Evolutionary conservation across 2,113 vertebrate species (phyloP).

Genomic region (Irena cyanogastra): DNA sequence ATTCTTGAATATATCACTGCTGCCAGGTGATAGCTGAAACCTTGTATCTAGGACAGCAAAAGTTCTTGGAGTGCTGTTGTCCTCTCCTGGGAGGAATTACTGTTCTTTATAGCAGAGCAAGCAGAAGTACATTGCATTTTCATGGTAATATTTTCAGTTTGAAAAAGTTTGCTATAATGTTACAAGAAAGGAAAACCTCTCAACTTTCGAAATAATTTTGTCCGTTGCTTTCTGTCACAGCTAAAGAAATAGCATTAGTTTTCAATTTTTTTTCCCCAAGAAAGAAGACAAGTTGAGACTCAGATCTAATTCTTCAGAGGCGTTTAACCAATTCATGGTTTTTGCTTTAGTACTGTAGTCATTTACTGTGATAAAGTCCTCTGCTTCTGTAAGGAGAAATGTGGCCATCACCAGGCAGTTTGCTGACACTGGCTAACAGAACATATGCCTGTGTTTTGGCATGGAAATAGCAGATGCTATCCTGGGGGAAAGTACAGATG

Average conservation of each 20-base stretch:
- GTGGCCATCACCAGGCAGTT: not conserved
- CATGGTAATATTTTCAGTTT: not conserved
- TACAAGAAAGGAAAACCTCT: not conserved
- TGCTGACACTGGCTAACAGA: conserved; percentile 25
- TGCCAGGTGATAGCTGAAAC: not conserved
- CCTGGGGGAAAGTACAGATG: not conserved
- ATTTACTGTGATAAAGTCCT: not conserved
- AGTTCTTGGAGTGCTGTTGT: not conserved
- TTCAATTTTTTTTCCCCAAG: not conserved
- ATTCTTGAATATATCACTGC: not conserved
- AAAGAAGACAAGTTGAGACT: not conserved
- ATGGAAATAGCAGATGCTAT: not conserved
- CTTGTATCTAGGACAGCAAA: not conserved
- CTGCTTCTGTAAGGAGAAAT: not conserved
- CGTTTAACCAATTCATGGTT: not conserved
- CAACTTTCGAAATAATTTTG: not conserved
- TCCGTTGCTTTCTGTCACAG: not conserved
- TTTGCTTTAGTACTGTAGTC: not conserved
- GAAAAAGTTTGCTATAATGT: not conserved
- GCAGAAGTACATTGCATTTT: not conserved
- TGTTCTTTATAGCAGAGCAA: not conserved
- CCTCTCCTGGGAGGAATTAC: not conserved
- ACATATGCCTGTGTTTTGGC: not conserved
- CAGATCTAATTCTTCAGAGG: not conserved
- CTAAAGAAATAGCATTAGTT: not conserved